Conservation (phyloP, 2,888 invertebrate genomes). For the Xanthostigma xanthostigma region DNA sequence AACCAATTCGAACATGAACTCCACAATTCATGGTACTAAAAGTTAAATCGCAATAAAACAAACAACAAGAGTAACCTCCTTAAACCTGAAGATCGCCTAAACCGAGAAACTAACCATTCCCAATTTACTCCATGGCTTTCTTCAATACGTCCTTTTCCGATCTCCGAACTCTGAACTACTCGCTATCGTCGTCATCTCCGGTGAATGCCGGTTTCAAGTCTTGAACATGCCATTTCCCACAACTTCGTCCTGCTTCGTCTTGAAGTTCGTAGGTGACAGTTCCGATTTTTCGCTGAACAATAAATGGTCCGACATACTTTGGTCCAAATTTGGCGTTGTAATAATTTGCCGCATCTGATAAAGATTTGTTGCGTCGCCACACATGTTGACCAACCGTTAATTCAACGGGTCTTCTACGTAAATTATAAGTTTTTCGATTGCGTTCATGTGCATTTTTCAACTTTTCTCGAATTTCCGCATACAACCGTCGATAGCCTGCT, state of each 20-base stretch:
- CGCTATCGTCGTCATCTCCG: no score
- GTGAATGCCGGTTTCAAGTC: no score
- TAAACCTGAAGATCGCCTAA: no score
- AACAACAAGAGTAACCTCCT: no score
- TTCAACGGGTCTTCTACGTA: neutral
- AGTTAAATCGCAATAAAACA: no score
- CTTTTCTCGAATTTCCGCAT: neutral
- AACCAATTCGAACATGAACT: no score
- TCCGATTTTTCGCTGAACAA: neutral
- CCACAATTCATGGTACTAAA: no score
- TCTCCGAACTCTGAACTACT: no score
- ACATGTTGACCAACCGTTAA: slow-evolving; percentile 9
- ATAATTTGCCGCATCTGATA: slow-evolving; percentile 5
- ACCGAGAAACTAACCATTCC: no score
- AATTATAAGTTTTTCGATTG: neutral
- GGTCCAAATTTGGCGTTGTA: neutral
- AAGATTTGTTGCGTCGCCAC: neutral
- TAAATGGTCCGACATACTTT: neutral
- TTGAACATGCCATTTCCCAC: neutral
- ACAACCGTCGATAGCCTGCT: neutral
- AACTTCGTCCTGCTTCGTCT: neutral
- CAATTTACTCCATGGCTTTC: no score
- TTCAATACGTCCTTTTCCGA: no score
- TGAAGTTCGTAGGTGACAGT: neutral
- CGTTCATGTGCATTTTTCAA: neutral